Percentiles rank a stretch among this genome's conserved stretches.
phyloP scores from a whole-genome alignment of 2,797 vertebrate species.

The Numenius phaeopus region DNA sequence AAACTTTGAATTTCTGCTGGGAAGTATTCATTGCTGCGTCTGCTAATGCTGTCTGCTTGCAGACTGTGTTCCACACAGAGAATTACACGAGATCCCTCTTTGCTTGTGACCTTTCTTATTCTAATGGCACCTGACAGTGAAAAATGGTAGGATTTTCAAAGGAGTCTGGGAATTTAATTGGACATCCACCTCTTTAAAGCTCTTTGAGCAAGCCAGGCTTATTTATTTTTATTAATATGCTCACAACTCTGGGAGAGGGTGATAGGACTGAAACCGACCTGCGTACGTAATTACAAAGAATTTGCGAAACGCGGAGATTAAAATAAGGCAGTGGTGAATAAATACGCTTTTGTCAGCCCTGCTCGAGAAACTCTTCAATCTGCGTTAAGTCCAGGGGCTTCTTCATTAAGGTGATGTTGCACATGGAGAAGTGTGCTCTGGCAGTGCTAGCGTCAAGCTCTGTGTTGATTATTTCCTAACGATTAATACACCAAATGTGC shows the following conservation, averaged over 20 bases:
- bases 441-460: background rate
- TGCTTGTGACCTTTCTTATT: conserved; percentile 48
- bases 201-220: conserved; percentile 12
- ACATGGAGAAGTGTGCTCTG: background rate
- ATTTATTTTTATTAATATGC: conserved; percentile 45
- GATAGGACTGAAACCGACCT: background rate
- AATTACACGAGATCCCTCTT: background rate
- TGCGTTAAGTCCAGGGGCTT: background rate
- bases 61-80: background rate
- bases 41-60: background rate
- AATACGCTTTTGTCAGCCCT: conserved; percentile 8
- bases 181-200: conserved; percentile 45
- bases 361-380: conserved; percentile 21
- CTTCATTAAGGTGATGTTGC: background rate
- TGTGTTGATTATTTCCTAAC: background rate
- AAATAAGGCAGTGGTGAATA: background rate
- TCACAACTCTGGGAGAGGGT: background rate
- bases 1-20: background rate
- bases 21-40: rapidly evolving
- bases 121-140: conserved; percentile 62
- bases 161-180: conserved; percentile 40
- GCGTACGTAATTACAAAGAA: background rate
- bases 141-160: conserved; percentile 48
- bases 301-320: background rate
- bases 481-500: rapidly evolving